Conservation (phyloP, 1,140 invertebrate species). For the Lepidotrigona ventralis region DNA sequence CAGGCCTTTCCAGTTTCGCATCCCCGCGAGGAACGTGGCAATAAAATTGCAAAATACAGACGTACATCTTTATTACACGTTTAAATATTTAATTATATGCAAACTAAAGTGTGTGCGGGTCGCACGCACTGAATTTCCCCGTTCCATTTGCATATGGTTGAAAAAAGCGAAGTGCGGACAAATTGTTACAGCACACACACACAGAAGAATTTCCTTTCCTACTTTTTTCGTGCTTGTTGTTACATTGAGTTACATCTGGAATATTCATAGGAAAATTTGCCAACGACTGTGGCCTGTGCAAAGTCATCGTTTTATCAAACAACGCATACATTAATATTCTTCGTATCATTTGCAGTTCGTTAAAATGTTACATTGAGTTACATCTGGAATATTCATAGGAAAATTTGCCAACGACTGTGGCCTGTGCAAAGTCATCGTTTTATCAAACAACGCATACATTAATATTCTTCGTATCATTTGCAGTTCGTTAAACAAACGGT, state of each 20-base stretch:
- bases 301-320: neutral
- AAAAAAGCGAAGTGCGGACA: neutral
- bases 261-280: neutral
- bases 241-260: neutral
- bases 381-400: neutral
- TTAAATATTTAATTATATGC: constrained; percentile 4
- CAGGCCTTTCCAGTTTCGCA: neutral
- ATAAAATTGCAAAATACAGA: neutral
- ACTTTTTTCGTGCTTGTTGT: no score
- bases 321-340: no score
- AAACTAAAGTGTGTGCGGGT: no score
- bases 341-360: no score
- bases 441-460: neutral
- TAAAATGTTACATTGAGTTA: neutral
- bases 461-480: no score
- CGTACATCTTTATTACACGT: neutral
- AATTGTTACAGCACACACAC: no score
- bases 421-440: neutral
- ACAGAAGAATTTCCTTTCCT: no score
- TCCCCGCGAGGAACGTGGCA: neutral
- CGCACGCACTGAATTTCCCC: neutral
- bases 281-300: neutral
- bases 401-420: neutral
- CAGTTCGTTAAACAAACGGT: no score
- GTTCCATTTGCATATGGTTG: neutral